These are phyloP conservation scores for Drosophila fungiperda DNA, from an alignment of 2,888 invertebrate genomes.

Conservation along the genomic window DNA sequence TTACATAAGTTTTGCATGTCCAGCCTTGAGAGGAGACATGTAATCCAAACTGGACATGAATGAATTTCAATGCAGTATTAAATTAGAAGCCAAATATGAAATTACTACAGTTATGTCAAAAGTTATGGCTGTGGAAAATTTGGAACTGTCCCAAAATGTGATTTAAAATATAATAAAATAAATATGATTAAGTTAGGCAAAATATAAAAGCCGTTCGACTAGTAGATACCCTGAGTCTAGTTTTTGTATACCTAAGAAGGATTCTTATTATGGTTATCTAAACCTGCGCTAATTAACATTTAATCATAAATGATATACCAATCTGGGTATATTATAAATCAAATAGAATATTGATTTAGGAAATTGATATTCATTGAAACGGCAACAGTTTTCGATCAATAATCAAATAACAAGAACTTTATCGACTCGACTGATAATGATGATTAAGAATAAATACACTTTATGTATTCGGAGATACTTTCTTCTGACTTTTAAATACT, in stretches of 20 bases:
- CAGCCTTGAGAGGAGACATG: slow-evolving; percentile 4
- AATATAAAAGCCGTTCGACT: too few species aligned
- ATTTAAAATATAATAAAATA: background rate
- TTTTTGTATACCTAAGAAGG: background rate
- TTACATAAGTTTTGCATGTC: slow-evolving; percentile 20
- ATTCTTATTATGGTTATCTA: background rate
- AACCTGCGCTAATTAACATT: background rate
- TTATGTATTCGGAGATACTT: background rate
- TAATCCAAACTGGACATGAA: slow-evolving; percentile 10
- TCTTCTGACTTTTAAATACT: background rate
- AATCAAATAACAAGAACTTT: too few species aligned
- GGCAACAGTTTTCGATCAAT: background rate
- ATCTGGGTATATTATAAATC: background rate
- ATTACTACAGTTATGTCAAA: background rate
- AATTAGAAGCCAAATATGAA: background rate
- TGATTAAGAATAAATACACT: background rate
- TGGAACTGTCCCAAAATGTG: background rate
- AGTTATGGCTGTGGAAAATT: background rate
- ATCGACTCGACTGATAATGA: background rate
- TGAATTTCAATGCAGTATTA: background rate
- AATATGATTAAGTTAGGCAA: background rate
- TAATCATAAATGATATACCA: background rate
- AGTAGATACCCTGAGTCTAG: background rate
- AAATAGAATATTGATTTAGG: background rate
- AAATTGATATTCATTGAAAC: background rate